A percentile compares a stretch with the other conserved stretches of the same genome.
Evolutionary conservation across 1,140 invertebrate genomes (phyloP).

Genomic region (Agraylea sexmaculata): DNA sequence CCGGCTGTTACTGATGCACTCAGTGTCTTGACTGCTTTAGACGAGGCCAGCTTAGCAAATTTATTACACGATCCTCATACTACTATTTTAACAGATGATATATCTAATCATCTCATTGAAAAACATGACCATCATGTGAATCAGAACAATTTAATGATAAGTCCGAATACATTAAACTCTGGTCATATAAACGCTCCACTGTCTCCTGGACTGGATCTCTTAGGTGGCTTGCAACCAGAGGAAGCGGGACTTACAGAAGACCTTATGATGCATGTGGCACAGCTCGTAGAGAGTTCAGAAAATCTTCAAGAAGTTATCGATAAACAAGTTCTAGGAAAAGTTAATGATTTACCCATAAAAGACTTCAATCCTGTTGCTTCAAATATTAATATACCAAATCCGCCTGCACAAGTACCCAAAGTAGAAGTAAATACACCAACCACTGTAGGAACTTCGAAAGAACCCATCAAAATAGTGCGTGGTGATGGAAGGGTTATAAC

Average conservation of each 20-base stretch:
- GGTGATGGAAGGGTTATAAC: constrained; percentile 60
- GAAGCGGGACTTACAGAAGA: constrained; percentile 53
- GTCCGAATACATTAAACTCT: constrained; percentile 34
- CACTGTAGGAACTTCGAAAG: constrained; percentile 28
- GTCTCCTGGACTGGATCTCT: constrained; percentile 35
- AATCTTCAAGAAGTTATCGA: constrained; percentile 54
- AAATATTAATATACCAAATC: constrained; percentile 11
- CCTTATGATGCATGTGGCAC: constrained; percentile 53
- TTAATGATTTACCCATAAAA: constrained; percentile 27
- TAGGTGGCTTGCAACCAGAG: constrained; percentile 36
- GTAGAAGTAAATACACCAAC: neutral
- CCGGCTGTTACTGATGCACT: constrained; percentile 9
- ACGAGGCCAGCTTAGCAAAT: constrained; percentile 37
- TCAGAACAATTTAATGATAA: constrained; percentile 27
- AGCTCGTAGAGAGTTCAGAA: constrained; percentile 51
- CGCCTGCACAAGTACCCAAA: neutral
- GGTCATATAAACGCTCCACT: constrained; percentile 31
- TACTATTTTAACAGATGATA: constrained; percentile 11
- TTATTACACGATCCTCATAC: constrained; percentile 29
- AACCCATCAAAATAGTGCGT: constrained; percentile 54
- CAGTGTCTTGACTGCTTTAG: constrained; percentile 34
- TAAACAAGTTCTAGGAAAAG: constrained; percentile 45
- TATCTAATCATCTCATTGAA: constrained; percentile 4
- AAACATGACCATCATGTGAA: constrained; percentile 14
- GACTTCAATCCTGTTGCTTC: neutral